These are phyloP conservation scores for Anisognathus igniventris DNA, from an alignment of 2,797 vertebrate genomes.

Conservation along the genomic window DNA sequence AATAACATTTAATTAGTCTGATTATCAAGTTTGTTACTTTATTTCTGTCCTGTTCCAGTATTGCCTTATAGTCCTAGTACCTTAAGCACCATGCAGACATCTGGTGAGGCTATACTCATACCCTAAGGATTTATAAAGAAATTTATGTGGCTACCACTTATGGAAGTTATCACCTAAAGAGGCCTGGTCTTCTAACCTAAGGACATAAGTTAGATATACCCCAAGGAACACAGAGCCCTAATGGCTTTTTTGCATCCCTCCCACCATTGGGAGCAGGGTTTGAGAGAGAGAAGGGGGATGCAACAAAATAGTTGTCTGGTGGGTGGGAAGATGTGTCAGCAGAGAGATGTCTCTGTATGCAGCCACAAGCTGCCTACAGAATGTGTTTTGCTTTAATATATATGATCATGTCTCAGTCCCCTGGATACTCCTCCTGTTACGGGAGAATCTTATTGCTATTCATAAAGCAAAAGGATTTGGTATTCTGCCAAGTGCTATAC, in stretches of 20 bases:
- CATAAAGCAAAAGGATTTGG: not conserved
- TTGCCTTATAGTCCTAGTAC: not conserved
- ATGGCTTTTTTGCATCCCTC: not conserved
- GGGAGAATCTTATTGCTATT: not conserved
- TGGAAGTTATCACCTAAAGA: not conserved
- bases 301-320: not conserved
- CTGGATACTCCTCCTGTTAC: not conserved
- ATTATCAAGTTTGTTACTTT: not conserved
- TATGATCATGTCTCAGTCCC: not conserved
- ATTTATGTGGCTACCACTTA: not conserved
- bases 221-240: not conserved
- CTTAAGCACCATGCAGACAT: not conserved
- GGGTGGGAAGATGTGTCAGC: not conserved
- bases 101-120: not conserved
- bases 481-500: not conserved
- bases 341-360: not conserved
- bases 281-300: accelerated
- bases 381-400: not conserved
- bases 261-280: not conserved
- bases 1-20: not conserved
- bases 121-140: not conserved
- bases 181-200: not conserved
- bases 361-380: not conserved
- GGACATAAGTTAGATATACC: not conserved
- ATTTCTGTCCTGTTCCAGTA: not conserved